These are phyloP conservation scores for Aphelinus atriplicis DNA, from an alignment of 1,140 invertebrate species.

Conservation along the genomic window DNA sequence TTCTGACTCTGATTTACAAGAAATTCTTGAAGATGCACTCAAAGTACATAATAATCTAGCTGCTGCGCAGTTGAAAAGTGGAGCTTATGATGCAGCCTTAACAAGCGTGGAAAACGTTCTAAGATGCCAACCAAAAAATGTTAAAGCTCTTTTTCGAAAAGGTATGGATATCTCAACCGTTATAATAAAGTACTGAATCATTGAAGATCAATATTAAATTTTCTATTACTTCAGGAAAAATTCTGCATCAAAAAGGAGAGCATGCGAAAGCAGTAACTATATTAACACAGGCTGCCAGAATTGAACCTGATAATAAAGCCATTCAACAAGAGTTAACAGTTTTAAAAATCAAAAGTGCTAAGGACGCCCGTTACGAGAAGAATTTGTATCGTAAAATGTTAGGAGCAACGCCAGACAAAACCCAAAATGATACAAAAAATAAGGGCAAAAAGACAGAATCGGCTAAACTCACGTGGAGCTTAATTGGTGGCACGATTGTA, in stretches of 20 bases:
- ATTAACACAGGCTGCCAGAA: slow-evolving; percentile 69
- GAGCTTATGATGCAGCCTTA: slow-evolving; percentile 83
- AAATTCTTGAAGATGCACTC: slow-evolving; percentile 79
- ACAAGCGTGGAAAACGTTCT: slow-evolving; percentile 84
- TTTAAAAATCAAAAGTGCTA: slow-evolving; percentile 68
- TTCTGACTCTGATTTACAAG: slow-evolving; percentile 69
- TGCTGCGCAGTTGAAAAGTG: slow-evolving; percentile 86
- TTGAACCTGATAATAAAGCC: slow-evolving; percentile 70
- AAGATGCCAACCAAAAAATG: slow-evolving; percentile 83
- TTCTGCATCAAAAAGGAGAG: slow-evolving; percentile 72
- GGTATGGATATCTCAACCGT: slow-evolving; percentile 64
- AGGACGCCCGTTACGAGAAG: slow-evolving; percentile 69
- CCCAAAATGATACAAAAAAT: slow-evolving; percentile 41
- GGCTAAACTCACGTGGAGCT: slow-evolving; percentile 55
- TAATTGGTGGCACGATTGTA: slow-evolving; percentile 58
- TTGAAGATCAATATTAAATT: slow-evolving; percentile 27
- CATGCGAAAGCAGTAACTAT: slow-evolving; percentile 69
- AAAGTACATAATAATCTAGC: slow-evolving; percentile 91
- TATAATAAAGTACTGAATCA: not conserved
- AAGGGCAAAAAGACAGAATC: slow-evolving; percentile 36
- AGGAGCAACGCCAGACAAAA: slow-evolving; percentile 54
- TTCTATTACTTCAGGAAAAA: slow-evolving; percentile 62
- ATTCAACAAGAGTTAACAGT: slow-evolving; percentile 71
- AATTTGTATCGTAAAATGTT: slow-evolving; percentile 76
- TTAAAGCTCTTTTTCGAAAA: slow-evolving; percentile 90